phyloP scores from a whole-genome alignment of 1,140 invertebrate genomes.

The Pentalonia nigronervosa region DNA sequence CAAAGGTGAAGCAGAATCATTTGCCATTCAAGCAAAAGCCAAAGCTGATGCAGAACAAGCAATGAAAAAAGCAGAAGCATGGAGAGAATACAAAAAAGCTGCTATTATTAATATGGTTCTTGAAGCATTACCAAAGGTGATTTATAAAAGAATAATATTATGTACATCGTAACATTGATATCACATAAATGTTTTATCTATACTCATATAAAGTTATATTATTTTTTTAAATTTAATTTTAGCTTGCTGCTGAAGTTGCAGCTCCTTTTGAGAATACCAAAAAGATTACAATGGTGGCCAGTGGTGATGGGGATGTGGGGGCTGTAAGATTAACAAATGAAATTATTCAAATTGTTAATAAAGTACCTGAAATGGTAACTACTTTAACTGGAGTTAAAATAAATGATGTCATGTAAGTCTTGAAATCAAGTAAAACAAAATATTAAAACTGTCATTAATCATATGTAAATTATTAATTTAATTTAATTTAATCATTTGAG shows the following conservation, averaged over 20 bases:
- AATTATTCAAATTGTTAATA: conserved; percentile 89
- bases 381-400: conserved; percentile 81
- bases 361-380: conserved; percentile 89
- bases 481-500: background rate
- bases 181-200: background rate
- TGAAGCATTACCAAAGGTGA: conserved; percentile 93
- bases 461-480: background rate
- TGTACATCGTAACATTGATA: background rate
- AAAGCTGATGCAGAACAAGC: conserved; percentile 96
- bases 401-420: conserved; percentile 81
- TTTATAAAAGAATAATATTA: conserved; percentile 6
- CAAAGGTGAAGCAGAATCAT: conserved; percentile 90
- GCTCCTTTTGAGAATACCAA: conserved; percentile 91
- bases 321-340: conserved; percentile 93
- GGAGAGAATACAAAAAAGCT: conserved; percentile 93
- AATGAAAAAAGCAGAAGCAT: conserved; percentile 95
- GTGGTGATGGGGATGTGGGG: conserved; percentile 89
- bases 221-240: conserved; percentile 60
- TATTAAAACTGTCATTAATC: background rate
- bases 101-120: conserved; percentile 98
- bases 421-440: background rate
- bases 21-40: conserved; percentile 90
- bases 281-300: conserved; percentile 94
- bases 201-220: background rate
- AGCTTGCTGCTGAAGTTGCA: conserved; percentile 95